phyloP scores from a whole-genome alignment of 2,888 invertebrate species.

The Crepidodera aurea region DNA sequence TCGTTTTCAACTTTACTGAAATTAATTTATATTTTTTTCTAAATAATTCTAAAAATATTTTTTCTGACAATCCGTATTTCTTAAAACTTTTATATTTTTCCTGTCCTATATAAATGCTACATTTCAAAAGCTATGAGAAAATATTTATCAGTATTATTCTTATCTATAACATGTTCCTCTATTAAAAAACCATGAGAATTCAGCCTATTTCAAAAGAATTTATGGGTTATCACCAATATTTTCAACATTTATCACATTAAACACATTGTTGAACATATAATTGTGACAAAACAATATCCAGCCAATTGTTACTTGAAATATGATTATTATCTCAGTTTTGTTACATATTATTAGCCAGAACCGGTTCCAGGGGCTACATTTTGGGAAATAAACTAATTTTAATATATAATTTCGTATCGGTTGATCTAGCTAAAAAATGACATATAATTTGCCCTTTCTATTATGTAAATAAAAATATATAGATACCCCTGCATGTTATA shows the following conservation, averaged over 20 bases:
- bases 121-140: slow-evolving; percentile 17
- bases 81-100: neutral
- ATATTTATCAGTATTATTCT: slow-evolving; percentile 23
- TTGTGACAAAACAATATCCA: slow-evolving; percentile 6
- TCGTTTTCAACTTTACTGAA: no score
- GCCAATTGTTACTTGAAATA: neutral
- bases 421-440: no score
- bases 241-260: slow-evolving; percentile 23
- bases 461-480: no score
- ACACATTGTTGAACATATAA: slow-evolving; percentile 19
- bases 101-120: neutral
- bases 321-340: neutral
- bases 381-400: no score
- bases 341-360: neutral
- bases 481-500: no score
- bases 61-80: no score
- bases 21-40: no score
- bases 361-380: neutral
- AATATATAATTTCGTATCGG: no score
- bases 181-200: slow-evolving; percentile 27
- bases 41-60: no score
- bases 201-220: slow-evolving; percentile 3
- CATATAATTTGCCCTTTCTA: no score
- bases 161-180: slow-evolving; percentile 22
- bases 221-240: slow-evolving; percentile 17